Percentiles rank a stretch among this genome's conserved stretches.
Conservation (phyloP, 2,113 vertebrate genomes). For the Ameiurus melas region DNA sequence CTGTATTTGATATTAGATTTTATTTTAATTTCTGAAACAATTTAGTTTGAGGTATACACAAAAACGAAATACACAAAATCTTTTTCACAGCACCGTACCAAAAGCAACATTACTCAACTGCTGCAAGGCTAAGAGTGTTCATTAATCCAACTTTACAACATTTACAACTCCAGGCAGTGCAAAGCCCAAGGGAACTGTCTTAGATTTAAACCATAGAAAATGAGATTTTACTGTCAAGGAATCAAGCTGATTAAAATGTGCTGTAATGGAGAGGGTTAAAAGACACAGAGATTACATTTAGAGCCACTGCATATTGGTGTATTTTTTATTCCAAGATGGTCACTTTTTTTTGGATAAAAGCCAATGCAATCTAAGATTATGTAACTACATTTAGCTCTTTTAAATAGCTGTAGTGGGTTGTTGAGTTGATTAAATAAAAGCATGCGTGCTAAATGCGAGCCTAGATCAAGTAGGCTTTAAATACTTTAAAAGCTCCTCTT, state of each 20-base stretch:
- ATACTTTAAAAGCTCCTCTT: constrained; percentile 27
- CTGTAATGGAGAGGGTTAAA: neutral
- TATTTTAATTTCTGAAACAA: too few relatives aligned
- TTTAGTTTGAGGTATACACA: too few relatives aligned
- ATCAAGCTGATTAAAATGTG: neutral
- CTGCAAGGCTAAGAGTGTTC: neutral
- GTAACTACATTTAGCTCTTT: constrained; percentile 33
- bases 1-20: too few relatives aligned
- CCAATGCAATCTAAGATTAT: constrained; percentile 35
- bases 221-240: neutral
- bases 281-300: neutral
- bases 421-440: constrained; percentile 35
- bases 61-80: too few relatives aligned
- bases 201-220: neutral
- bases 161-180: neutral
- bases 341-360: constrained; percentile 14
- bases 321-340: constrained; percentile 8
- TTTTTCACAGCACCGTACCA: too few relatives aligned
- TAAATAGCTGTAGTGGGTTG: constrained; percentile 32
- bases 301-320: constrained; percentile 3
- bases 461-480: constrained; percentile 22
- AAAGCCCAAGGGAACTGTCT: neutral
- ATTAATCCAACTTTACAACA: constrained; percentile 3
- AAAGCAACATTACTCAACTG: neutral
- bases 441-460: neutral